Evolutionary conservation across 2,888 invertebrate species (phyloP), one percentile per base, ranked within the genome.

Genomic region (Scaptomyza tumidula): DNA sequence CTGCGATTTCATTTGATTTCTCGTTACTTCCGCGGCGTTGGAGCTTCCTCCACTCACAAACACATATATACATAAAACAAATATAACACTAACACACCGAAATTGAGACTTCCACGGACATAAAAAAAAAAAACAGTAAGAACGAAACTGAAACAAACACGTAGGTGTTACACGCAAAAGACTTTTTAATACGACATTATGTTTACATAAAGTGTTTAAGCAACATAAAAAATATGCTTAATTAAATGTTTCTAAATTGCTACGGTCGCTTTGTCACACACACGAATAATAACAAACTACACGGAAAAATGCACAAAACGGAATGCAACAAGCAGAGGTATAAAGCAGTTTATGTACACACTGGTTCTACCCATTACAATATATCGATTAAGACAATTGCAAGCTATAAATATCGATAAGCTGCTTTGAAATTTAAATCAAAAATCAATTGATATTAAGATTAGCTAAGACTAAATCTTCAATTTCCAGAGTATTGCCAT

Each of bases 291-390:
- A 85, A 76, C 75, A 76, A 76, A 78, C 59, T 59, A 35, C 68
- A 76, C 59, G 58, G 37, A 69, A 65, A 62, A 65, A 55, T 65
- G 63, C 71, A 55, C 65, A 70, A 75, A 84, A 50, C 66, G 85
- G 79, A 79, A 79, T 79, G 85, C 79, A 79, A 79, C 79, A 79
- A 84, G 85, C 85, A 64, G 45, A 58, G 37, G 27, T 61, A 37
- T 54, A 33, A 33, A 52, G 11, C 19, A 41, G 11, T 35, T 19
- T 43, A 29, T 69, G 75, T 55, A 75, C 56, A 75, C 75, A 78
- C 64, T 65, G 58, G 16, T n/a, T 24, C 1, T 13, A 1, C 13
- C 27, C 16, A 13, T 1, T 35, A 7, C 35, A 11, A 35, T n/a
- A 9, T 55, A 56, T 53, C 55, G 74, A 67, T 41, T 31, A 9